Evolutionary conservation across 2,888 invertebrate genomes (phyloP).

Genomic region (Craniophora ligustri): DNA sequence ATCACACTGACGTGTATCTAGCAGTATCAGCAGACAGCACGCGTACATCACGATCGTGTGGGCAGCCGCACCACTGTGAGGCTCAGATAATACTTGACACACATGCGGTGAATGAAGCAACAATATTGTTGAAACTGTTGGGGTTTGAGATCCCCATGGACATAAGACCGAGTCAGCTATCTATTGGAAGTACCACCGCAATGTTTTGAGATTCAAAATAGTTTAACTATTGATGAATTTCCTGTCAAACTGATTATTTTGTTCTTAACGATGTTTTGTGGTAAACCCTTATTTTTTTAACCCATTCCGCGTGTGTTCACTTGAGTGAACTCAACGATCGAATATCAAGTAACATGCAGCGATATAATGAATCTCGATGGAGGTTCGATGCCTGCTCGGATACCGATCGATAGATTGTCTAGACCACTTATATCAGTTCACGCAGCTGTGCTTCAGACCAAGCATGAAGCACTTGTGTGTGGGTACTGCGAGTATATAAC

Average conservation of each 20-base stretch:
- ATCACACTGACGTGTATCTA: background rate
- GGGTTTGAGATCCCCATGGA: too few species aligned
- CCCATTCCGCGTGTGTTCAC: background rate
- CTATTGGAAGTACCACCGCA: too few species aligned
- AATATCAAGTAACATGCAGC: background rate
- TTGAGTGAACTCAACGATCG: background rate
- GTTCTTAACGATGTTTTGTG: background rate
- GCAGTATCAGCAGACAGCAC: too few species aligned
- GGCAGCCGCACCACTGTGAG: constrained; percentile 6
- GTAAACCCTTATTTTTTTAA: too few species aligned
- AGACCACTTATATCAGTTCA: constrained; percentile 16
- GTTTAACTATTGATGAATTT: too few species aligned
- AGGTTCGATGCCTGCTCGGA: constrained; percentile 21
- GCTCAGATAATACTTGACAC: background rate
- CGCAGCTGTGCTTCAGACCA: constrained; percentile 3
- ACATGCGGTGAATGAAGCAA: background rate
- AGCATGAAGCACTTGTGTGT: background rate
- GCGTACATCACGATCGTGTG: background rate
- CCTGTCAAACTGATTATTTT: too few species aligned
- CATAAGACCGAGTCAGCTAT: too few species aligned
- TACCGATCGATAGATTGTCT: constrained; percentile 29
- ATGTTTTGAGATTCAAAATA: too few species aligned
- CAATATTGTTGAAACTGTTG: too few species aligned
- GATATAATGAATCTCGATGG: constrained; percentile 4
- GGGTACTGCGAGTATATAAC: too few species aligned